Percentiles rank a stretch among this genome's conserved stretches.
Conservation (phyloP, 2,888 invertebrate genomes). For the Lochmaea capreae region DNA sequence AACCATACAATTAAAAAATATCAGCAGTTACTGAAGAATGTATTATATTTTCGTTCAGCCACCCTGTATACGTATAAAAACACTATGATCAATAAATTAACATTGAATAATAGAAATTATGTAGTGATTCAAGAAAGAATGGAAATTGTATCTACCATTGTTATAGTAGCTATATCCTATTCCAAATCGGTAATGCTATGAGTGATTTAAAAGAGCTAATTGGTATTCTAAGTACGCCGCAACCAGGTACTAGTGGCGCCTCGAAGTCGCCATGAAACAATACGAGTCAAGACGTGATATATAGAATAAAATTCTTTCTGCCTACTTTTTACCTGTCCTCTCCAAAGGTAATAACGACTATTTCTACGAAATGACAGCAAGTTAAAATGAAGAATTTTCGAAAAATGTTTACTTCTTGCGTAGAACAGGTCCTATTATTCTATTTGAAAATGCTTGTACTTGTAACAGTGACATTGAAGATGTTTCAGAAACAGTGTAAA, state of each 20-base stretch:
- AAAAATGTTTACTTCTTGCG: constrained; percentile 1
- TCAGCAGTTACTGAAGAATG: no score
- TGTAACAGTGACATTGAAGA: constrained; percentile 3
- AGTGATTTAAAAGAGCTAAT: constrained; percentile 57
- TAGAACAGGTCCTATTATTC: background rate
- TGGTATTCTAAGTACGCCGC: constrained; percentile 62
- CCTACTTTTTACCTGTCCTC: constrained; percentile 52
- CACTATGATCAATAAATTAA: background rate
- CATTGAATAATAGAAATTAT: background rate
- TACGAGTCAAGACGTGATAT: constrained; percentile 62
- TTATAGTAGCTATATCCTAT: constrained; percentile 19
- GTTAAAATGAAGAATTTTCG: constrained; percentile 4
- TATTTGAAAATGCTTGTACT: background rate
- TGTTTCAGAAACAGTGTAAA: background rate
- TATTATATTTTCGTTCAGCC: no score
- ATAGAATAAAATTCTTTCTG: constrained; percentile 53
- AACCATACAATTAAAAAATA: no score
- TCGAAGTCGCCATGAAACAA: constrained; percentile 61
- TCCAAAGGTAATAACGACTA: constrained; percentile 15
- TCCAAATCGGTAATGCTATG: constrained; percentile 25
- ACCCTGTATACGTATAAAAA: no score
- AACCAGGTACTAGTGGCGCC: constrained; percentile 63
- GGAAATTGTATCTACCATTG: background rate
- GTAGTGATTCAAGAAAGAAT: background rate
- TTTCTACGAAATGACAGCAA: constrained; percentile 16